A percentile compares a stretch with the other conserved stretches of the same genome.
Evolutionary conservation across 2,113 vertebrate genomes (phyloP).

Genomic region (Zapornia atra): DNA sequence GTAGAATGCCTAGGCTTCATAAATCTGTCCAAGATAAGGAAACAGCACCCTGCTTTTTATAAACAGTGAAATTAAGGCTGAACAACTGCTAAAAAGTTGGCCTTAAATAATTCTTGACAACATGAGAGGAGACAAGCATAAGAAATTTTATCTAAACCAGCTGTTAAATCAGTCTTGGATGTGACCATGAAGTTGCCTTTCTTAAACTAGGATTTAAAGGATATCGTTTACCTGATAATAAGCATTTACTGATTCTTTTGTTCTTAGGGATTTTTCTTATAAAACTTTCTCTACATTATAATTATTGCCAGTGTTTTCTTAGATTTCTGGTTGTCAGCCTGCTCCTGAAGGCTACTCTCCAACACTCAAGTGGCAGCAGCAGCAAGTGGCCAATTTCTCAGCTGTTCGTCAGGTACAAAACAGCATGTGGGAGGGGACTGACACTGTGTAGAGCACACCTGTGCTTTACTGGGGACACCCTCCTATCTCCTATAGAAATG

Average conservation of each 20-base stretch:
- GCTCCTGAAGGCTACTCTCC: slow-evolving; percentile 91
- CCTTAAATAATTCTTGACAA: not conserved
- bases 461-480: not conserved
- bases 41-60: not conserved
- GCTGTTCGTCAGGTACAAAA: slow-evolving; percentile 80
- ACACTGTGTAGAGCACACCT: not conserved
- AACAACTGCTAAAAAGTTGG: not conserved
- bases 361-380: slow-evolving; percentile 90
- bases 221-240: not conserved
- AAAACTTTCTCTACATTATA: slow-evolving; percentile 25
- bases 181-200: not conserved
- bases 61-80: not conserved
- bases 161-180: not conserved
- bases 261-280: slow-evolving; percentile 13
- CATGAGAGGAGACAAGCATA: not conserved
- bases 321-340: slow-evolving; percentile 89
- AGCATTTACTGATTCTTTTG: not conserved
- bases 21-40: not conserved
- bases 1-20: not conserved
- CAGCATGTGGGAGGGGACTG: not conserved
- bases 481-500: not conserved
- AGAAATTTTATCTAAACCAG: not conserved
- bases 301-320: slow-evolving; percentile 36
- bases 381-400: slow-evolving; percentile 91
- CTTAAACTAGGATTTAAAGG: not conserved